These are phyloP conservation scores for Solenodon paradoxus DNA, from an alignment of 2,113 vertebrate genomes.

Conservation along the genomic window DNA sequence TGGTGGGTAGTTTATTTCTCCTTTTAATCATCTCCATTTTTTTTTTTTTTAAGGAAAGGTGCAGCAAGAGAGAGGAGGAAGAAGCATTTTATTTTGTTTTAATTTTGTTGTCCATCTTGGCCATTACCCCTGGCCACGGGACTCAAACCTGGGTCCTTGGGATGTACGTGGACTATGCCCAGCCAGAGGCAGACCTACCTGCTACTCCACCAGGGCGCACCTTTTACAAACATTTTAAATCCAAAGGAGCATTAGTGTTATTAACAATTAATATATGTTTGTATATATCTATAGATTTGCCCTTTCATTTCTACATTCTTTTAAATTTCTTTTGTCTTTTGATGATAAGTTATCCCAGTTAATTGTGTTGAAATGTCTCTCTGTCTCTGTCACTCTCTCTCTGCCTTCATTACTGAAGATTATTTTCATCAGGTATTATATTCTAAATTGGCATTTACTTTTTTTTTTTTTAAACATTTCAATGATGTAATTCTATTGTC, in stretches of 20 bases:
- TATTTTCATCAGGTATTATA: background rate
- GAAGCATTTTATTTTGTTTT: too few relatives aligned
- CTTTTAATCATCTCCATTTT: background rate
- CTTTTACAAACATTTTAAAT: background rate
- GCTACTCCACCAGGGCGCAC: too few relatives aligned
- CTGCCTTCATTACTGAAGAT: background rate
- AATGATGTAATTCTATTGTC: background rate
- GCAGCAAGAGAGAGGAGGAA: too few relatives aligned
- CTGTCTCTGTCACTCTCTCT: background rate
- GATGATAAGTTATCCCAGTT: background rate
- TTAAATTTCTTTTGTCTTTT: background rate
- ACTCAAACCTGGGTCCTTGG: too few relatives aligned
- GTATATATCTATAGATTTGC: background rate
- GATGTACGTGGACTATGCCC: too few relatives aligned
- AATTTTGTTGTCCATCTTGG: too few relatives aligned
- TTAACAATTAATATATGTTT: background rate
- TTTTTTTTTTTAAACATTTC: slow-evolving; percentile 1
- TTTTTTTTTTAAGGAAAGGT: background rate
- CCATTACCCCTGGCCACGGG: too few relatives aligned
- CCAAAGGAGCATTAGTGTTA: background rate
- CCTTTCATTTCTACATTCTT: background rate
- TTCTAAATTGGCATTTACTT: background rate
- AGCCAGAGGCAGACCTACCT: too few relatives aligned
- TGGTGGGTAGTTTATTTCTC: background rate
- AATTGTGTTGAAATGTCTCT: background rate